Conservation (phyloP, 2,797 vertebrate species). For the Danio albolineatus region DNA sequence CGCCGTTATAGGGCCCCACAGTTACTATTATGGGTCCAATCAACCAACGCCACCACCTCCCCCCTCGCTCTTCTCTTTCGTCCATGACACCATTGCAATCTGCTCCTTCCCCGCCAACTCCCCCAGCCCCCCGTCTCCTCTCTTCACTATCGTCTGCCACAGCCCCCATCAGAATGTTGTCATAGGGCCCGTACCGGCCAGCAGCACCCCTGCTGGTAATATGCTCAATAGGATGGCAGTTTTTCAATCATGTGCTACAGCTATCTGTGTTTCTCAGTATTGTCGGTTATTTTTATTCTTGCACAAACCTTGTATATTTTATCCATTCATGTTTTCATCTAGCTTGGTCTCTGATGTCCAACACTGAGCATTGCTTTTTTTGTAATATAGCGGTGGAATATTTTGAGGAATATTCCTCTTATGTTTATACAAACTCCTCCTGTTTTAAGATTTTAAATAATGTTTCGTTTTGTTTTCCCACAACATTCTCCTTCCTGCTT, state of each 20-base stretch:
- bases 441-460: conserved; percentile 13
- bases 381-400: conserved; percentile 14
- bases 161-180: no score
- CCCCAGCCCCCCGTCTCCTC: no score
- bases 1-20: no score
- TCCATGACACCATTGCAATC: no score
- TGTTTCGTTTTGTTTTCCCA: neutral
- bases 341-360: neutral
- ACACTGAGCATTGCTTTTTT: neutral
- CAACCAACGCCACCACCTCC: no score
- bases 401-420: neutral
- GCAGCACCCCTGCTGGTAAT: conserved; percentile 2
- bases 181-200: no score
- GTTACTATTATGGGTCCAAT: no score
- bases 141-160: no score
- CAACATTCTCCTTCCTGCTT: neutral
- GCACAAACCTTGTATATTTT: conserved; percentile 2
- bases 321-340: conserved; percentile 1
- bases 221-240: neutral
- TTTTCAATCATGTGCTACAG: neutral
- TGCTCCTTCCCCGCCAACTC: no score
- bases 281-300: neutral
- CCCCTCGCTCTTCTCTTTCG: no score
- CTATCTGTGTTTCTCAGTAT: conserved; percentile 7
- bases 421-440: neutral